These are phyloP conservation scores for Cerastis rubricosa DNA, from an alignment of 2,888 invertebrate genomes.

Conservation along the genomic window DNA sequence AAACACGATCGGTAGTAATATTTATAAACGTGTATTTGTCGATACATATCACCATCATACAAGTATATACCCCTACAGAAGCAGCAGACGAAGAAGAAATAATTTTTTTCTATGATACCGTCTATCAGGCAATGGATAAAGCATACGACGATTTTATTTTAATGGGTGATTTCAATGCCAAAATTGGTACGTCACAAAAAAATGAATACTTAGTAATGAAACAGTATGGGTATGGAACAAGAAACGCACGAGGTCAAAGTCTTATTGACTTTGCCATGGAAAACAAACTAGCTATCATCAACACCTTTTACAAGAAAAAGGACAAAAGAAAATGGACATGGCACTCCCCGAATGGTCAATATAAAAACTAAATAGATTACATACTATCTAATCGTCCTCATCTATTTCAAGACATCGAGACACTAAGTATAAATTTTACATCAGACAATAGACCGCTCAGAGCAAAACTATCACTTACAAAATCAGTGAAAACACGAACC, in stretches of 20 bases:
- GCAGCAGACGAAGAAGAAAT: background rate
- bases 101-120: background rate
- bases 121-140: constrained; percentile 1
- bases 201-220: constrained; percentile 3
- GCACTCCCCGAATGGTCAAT: constrained; percentile 15
- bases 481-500: background rate
- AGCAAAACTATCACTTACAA: constrained; percentile 27
- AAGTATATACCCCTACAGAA: background rate
- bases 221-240: constrained; percentile 10
- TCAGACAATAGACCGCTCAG: background rate
- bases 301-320: too few species aligned
- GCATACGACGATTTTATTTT: constrained; percentile 1
- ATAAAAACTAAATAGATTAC: constrained; percentile 30
- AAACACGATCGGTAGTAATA: too few species aligned
- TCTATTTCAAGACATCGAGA: background rate
- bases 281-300: constrained; percentile 6
- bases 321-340: constrained; percentile 16
- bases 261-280: constrained; percentile 18
- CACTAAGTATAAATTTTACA: constrained; percentile 17
- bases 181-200: background rate
- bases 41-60: background rate
- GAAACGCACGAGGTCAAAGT: constrained; percentile 8
- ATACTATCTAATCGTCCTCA: constrained; percentile 14
- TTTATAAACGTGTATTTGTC: too few species aligned
- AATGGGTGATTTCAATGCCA: constrained; percentile 4